Evolutionary conservation across 2,797 vertebrate species (phyloP).

Genomic region (Menidia menidia): DNA sequence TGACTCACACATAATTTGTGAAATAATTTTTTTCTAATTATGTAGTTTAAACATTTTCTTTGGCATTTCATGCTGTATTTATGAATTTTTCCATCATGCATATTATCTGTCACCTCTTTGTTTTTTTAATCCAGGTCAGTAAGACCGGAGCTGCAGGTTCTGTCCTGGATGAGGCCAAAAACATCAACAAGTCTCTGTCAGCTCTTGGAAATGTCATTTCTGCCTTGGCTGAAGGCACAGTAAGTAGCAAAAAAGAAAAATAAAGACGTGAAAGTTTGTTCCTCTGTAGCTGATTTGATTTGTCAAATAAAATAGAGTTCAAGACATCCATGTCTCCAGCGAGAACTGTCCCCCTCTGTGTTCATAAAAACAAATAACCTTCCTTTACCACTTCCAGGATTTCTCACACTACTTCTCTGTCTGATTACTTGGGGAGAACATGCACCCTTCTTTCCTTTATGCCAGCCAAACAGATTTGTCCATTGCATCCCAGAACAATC

Average conservation of each 20-base stretch:
- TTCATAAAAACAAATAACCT: background rate
- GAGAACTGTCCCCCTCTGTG: too few species aligned
- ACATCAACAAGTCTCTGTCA: slow-evolving; percentile 98
- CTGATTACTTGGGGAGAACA: background rate
- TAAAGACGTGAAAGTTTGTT: too few species aligned
- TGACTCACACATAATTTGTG: background rate
- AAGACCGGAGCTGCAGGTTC: slow-evolving; percentile 98
- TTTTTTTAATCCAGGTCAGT: slow-evolving; percentile 87
- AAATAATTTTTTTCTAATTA: background rate
- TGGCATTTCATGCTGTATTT: background rate
- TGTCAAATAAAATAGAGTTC: background rate
- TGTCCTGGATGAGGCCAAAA: slow-evolving; percentile 97
- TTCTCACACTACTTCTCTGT: background rate
- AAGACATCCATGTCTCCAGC: background rate
- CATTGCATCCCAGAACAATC: slow-evolving; percentile 23
- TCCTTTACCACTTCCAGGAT: background rate
- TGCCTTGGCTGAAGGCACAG: slow-evolving; percentile 95
- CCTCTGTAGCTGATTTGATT: slow-evolving; percentile 2
- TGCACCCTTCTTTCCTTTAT: background rate
- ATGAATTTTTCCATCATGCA: background rate
- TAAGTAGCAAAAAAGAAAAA: slow-evolving; percentile 63
- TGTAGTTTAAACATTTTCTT: background rate
- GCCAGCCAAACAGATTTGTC: slow-evolving; percentile 29
- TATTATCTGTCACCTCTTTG: background rate
- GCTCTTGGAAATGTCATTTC: slow-evolving; percentile 98